Evolutionary conservation across 1,140 invertebrate species (phyloP).

Genomic region (Drosophila pseudoobscura): DNA sequence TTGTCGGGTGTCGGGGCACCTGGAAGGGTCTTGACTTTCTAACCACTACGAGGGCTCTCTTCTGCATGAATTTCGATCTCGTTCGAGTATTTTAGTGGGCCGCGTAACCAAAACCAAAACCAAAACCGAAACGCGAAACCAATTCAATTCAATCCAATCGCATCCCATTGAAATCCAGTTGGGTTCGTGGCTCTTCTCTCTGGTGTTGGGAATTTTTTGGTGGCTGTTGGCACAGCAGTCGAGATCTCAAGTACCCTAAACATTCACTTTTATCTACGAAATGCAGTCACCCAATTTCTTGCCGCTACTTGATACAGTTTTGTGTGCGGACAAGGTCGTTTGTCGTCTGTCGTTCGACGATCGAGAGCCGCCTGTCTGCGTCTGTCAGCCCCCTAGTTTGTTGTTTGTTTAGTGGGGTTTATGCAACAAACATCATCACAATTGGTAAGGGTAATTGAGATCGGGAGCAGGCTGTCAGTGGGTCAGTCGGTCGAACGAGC

Average conservation of each 20-base stretch:
- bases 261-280: conserved; percentile 74
- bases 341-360: neutral
- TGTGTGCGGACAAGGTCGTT: conserved; percentile 62
- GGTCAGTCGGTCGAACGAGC: conserved; percentile 13
- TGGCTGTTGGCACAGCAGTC: conserved; percentile 53
- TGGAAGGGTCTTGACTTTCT: conserved; percentile 63
- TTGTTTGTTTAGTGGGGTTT: conserved; percentile 53
- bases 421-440: conserved; percentile 67
- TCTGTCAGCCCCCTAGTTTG: conserved; percentile 5
- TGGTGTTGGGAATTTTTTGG: conserved; percentile 51
- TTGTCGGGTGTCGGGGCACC: conserved; percentile 6
- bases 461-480: conserved; percentile 5
- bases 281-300: conserved; percentile 73
- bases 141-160: conserved; percentile 40
- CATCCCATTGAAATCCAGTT: conserved; percentile 26
- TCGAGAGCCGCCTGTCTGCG: conserved; percentile 35
- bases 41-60: conserved; percentile 33
- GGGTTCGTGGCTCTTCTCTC: conserved; percentile 11
- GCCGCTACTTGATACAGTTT: conserved; percentile 78
- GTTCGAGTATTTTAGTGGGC: conserved; percentile 46
- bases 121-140: conserved; percentile 20
- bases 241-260: conserved; percentile 74
- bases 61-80: conserved; percentile 12
- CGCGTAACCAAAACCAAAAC: conserved; percentile 62
- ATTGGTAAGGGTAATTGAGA: conserved; percentile 60